Evolutionary conservation across 2,888 invertebrate species (phyloP), one percentile per base, ranked within the genome.

Genomic region (Aradus depressus): DNA sequence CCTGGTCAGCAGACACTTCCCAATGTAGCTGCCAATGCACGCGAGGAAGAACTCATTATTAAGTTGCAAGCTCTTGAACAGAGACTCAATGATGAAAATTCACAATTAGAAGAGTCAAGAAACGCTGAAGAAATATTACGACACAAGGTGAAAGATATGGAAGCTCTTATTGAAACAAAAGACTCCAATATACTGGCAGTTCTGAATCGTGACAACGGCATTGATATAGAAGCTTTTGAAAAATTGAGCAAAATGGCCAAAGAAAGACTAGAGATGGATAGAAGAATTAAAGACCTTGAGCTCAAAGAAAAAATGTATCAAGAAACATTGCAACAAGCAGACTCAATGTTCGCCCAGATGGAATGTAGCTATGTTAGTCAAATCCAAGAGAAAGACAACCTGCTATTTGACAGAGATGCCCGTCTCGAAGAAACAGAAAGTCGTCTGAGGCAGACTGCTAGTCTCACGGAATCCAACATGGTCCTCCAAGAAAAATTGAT

Each of bases 291-390:
- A 31, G 79, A 81, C 57, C 64, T 83, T 44, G 77, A 81, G 64
- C 68, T 74, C 44, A 71, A 78, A 39, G 81, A 83, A 63, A 70
- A 76, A 2, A 77, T 80, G 0, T 83, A 83, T 61, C 72, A 81
- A 60, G 78, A 80, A 62, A 81, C 81, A 61, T 65, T 84, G 62
- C 79, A 81, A 51, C 77, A 80, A 52, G 81, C 81, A 0, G 82
- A 83, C 56, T 77, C 80, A 53, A 75, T 81, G 68, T 81, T 81
- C 77, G 75, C 77, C 0, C 79, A 80, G 61, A 73, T 80, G 72
- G 80, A 79, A 62, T 72, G 73, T 6, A 75, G 75, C 1, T 80
- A 79, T 60, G 78, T 79, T 64, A 72, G 71, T 60, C 75, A 72
- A 59, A 74, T 80, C 59, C 59, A 71, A 64, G 65, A 75, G 66